Conservation (phyloP, 1,140 invertebrate genomes). For the Berghia stephanieae region DNA sequence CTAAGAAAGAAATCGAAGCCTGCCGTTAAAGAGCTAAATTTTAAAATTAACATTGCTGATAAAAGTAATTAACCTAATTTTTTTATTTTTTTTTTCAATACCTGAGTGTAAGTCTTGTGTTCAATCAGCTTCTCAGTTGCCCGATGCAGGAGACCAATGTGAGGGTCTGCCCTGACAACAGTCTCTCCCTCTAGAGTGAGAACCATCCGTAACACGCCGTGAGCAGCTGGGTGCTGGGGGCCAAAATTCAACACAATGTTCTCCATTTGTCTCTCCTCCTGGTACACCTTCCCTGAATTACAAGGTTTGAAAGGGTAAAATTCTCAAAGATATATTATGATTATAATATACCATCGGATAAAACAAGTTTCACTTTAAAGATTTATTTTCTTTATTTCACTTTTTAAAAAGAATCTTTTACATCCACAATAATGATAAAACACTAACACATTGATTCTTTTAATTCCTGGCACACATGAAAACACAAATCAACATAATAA, state of each 20-base stretch:
- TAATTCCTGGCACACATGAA: background rate
- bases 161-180: conserved; percentile 90
- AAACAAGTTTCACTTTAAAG: background rate
- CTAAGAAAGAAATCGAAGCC: too few species aligned
- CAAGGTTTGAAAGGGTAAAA: background rate
- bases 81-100: conserved; percentile 19
- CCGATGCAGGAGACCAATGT: conserved; percentile 94
- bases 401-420: background rate
- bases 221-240: conserved; percentile 98
- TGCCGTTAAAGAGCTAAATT: too few species aligned
- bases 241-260: conserved; percentile 95
- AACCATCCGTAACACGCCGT: conserved; percentile 94
- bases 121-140: conserved; percentile 98
- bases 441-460: background rate
- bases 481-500: too few species aligned
- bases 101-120: conserved; percentile 92
- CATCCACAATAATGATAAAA: background rate
- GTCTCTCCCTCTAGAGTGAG: conserved; percentile 95
- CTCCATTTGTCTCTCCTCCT: conserved; percentile 72
- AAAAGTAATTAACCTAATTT: background rate
- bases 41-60: background rate
- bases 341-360: background rate
- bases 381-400: background rate
- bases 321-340: background rate
- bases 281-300: conserved; percentile 33